These are phyloP conservation scores for Canis aureus DNA, from an alignment of 2,113 vertebrate genomes.

Conservation along the genomic window DNA sequence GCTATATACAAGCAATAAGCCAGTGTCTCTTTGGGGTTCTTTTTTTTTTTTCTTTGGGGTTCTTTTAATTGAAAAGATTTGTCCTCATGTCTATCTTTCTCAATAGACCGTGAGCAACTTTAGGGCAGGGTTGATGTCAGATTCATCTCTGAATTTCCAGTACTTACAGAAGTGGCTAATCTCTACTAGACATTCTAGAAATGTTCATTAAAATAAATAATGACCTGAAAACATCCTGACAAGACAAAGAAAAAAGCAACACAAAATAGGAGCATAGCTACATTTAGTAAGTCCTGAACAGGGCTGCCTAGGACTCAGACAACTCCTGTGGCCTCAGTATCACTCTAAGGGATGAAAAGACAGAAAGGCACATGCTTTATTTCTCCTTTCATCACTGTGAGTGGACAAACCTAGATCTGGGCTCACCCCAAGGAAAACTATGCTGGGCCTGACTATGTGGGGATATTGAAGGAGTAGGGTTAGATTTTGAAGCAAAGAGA, in stretches of 20 bases:
- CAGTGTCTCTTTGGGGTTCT: not conserved
- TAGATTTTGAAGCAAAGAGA: not conserved
- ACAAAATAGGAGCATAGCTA: not conserved
- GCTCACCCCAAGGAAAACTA: not conserved
- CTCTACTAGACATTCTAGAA: not conserved
- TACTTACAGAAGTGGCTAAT: not conserved
- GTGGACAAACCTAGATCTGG: not conserved
- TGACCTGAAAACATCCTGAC: not conserved
- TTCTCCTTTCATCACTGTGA: not conserved
- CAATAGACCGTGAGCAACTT: not conserved
- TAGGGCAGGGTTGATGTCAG: not conserved
- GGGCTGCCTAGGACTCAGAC: not conserved
- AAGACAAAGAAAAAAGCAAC: not conserved
- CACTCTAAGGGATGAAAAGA: not conserved
- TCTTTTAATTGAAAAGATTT: not conserved
- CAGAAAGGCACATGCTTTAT: not conserved
- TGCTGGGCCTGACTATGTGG: rapidly evolving
- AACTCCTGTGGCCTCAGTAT: not conserved
- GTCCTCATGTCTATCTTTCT: not conserved
- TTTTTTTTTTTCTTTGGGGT: not conserved
- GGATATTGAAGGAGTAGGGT: not conserved
- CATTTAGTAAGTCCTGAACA: not conserved
- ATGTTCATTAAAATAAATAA: slow-evolving; percentile 1
- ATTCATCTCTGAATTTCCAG: not conserved
- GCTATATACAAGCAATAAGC: not conserved